These are phyloP conservation scores for Caenorhabditis sinica DNA, from an alignment of 2,888 invertebrate genomes.

Conservation along the genomic window DNA sequence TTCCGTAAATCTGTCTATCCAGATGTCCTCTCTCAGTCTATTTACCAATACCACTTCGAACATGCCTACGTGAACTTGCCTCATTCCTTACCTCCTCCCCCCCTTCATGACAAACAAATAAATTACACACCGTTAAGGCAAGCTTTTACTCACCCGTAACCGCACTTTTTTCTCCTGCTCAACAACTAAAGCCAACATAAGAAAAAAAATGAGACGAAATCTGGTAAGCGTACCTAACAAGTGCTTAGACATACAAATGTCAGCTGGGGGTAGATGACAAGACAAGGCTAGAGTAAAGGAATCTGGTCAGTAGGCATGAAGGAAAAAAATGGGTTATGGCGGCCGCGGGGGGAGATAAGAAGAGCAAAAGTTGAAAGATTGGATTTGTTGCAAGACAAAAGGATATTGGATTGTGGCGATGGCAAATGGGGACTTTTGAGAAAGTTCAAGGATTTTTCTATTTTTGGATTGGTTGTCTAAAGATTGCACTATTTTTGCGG, in stretches of 20 bases:
- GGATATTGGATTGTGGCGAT: background rate
- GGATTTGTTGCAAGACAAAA: background rate
- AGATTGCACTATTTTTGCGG: too few species aligned
- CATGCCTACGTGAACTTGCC: background rate
- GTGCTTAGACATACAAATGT: slow-evolving; percentile 12
- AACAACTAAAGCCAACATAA: background rate
- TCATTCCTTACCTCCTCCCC: background rate
- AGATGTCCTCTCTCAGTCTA: background rate
- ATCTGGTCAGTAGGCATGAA: too few species aligned
- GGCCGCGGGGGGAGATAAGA: background rate
- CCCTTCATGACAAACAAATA: slow-evolving; percentile 4
- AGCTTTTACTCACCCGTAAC: too few species aligned
- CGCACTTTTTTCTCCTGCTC: background rate
- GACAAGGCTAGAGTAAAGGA: too few species aligned
- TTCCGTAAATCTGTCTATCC: background rate
- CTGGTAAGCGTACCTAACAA: slow-evolving; percentile 6
- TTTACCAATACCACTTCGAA: background rate
- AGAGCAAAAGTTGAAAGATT: slow-evolving; percentile 6
- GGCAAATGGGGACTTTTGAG: background rate
- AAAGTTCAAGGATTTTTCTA: too few species aligned
- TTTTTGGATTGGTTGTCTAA: too few species aligned
- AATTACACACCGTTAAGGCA: slow-evolving; percentile 28
- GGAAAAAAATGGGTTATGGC: too few species aligned
- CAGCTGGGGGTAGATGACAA: background rate
- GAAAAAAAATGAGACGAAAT: background rate